These are phyloP conservation scores for Trochalopteron elliotii DNA, from an alignment of 2,113 vertebrate species.

Conservation along the genomic window DNA sequence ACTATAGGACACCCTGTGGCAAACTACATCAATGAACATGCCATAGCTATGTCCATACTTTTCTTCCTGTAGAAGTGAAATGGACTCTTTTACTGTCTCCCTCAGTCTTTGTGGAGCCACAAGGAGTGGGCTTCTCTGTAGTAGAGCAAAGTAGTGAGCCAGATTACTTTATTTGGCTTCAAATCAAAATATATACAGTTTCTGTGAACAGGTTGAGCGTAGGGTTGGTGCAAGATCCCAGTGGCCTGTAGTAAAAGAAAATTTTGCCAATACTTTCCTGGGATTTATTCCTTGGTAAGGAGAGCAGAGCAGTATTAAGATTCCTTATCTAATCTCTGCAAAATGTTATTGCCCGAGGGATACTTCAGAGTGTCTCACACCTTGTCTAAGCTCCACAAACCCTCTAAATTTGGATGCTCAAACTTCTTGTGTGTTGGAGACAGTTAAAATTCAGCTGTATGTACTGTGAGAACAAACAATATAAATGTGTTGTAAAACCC, in stretches of 20 bases:
- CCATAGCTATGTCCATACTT: neutral
- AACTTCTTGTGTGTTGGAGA: neutral
- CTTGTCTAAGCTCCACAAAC: neutral
- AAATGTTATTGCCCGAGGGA: neutral
- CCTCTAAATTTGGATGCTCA: neutral
- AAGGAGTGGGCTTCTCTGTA: neutral
- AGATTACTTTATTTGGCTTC: neutral
- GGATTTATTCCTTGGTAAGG: neutral
- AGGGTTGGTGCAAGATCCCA: neutral
- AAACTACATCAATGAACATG: neutral
- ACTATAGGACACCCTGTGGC: neutral
- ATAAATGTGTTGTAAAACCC: neutral
- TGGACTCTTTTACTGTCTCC: neutral
- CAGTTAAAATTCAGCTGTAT: neutral
- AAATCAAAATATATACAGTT: neutral
- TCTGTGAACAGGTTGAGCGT: neutral
- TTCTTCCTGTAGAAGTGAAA: neutral
- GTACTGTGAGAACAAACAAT: neutral
- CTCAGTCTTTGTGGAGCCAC: neutral
- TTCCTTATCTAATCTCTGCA: neutral
- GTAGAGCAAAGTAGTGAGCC: neutral
- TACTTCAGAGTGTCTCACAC: neutral
- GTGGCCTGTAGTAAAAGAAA: neutral
- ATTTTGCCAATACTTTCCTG: neutral
- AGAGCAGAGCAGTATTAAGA: neutral